phyloP scores from a whole-genome alignment of 2,888 invertebrate genomes.

The Scaptomyza tumidula region DNA sequence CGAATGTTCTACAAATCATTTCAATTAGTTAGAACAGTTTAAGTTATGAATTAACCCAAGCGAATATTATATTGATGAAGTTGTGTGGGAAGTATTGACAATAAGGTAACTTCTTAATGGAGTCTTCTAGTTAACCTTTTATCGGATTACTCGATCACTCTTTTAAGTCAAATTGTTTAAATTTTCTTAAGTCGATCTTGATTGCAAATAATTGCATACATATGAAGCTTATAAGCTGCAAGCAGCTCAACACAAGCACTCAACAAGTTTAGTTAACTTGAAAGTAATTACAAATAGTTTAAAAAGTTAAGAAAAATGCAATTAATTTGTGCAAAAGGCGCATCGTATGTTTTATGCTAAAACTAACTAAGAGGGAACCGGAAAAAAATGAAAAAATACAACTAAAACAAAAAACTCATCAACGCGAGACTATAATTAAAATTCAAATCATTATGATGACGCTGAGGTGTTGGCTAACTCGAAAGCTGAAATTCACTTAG shows the following conservation, averaged over 20 bases:
- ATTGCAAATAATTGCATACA: background rate
- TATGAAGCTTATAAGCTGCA: background rate
- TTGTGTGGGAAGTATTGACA: too few relatives aligned
- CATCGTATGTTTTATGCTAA: slow-evolving; percentile 12
- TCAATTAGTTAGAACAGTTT: too few relatives aligned
- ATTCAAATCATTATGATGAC: slow-evolving; percentile 55
- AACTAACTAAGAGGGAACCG: slow-evolving; percentile 24
- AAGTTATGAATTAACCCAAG: too few relatives aligned
- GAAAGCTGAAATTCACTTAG: slow-evolving; percentile 26
- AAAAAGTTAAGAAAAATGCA: slow-evolving; percentile 1
- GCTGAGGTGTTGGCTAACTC: slow-evolving; percentile 5
- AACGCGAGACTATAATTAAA: slow-evolving; percentile 53
- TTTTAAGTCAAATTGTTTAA: too few relatives aligned
- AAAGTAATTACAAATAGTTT: slow-evolving; percentile 3
- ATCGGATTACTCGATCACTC: too few relatives aligned
- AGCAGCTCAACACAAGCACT: too few relatives aligned
- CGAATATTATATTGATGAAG: too few relatives aligned
- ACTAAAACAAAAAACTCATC: slow-evolving; percentile 25
- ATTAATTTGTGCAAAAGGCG: slow-evolving; percentile 41
- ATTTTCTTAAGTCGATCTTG: background rate
- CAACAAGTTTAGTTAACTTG: background rate
- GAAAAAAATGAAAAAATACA: slow-evolving; percentile 42
- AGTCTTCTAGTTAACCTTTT: too few relatives aligned
- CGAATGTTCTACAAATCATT: too few relatives aligned
- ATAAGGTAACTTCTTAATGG: too few relatives aligned